Evolutionary conservation across 1,140 invertebrate genomes (phyloP), one percentile per base, ranked within the genome.

Genomic region (Lasioglossum albipes): DNA sequence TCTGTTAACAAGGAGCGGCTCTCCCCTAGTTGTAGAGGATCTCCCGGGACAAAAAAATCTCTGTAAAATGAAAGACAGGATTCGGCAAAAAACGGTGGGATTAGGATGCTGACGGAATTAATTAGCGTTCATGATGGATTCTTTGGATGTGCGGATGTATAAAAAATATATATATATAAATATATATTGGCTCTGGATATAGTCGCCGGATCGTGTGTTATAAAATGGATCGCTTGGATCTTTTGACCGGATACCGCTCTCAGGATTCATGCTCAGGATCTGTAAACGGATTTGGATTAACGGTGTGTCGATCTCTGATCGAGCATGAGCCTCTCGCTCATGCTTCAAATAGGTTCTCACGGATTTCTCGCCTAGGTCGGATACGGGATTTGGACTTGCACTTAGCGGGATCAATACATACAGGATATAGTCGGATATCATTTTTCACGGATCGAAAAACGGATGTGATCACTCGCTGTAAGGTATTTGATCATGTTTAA

Each of bases 351-450:
- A 87, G 86, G 81, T 81, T 89, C 20, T 89, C 77, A 89, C 69
- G 89, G 87, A 89, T 88, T 84, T 84, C 75, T 91, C 88, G 82
- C 87, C 89, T 90, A 90, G 88, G 83, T 90, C 86, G 59, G 76
- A 86, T 83, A 86, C 36, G 83, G 79, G 41, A 77, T 83, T 83
- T 81, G 80, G 83, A 87, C 74, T 85, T 54, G 79, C 71, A 62
- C 84, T 86, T 86, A 68, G 69, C 71, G 74, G 66, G 62, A 81
- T 84, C 79, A 75, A 71, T 87, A 75, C 87, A 88, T 87, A 75
- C 87, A 88, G 82, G 75, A 81, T 85, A 81, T 85, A 70, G 72
- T 88, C 75, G 86, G 86, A 89, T 86, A 75, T 88, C 85, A 79
- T 85, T 84, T 85, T 84, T 86, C 77, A 84, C 76, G 82, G 82